These are phyloP conservation scores for Mus minutoides DNA, from an alignment of 2,797 vertebrate genomes.

Conservation along the genomic window DNA sequence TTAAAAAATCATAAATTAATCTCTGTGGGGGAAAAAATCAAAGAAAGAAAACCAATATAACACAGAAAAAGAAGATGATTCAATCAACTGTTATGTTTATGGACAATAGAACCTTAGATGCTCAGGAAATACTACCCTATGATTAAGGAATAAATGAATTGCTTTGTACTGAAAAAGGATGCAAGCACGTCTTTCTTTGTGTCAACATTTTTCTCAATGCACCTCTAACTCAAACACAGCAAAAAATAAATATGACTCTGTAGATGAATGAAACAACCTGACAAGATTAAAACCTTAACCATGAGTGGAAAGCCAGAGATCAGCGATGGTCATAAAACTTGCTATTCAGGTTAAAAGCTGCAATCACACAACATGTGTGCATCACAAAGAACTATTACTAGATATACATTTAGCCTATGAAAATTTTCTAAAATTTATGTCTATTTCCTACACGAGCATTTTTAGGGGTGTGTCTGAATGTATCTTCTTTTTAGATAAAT, in stretches of 20 bases:
- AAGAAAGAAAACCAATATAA: not conserved
- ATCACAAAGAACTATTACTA: conserved; percentile 37
- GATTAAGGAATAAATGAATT: conserved; percentile 26
- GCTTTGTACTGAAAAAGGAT: not conserved
- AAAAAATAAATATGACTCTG: conserved; percentile 51
- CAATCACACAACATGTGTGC: conserved; percentile 51
- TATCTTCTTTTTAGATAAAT: conserved; percentile 55
- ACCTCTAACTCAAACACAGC: conserved; percentile 3
- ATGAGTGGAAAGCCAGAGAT: conserved; percentile 64
- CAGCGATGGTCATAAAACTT: conserved; percentile 64
- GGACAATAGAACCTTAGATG: not conserved
- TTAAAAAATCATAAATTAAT: not conserved
- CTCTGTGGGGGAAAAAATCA: not conserved
- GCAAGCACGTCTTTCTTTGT: conserved; percentile 34
- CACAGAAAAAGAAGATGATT: not conserved
- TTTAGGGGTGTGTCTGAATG: not conserved
- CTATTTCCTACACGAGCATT: conserved; percentile 26
- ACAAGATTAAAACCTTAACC: conserved; percentile 67
- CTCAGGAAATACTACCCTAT: not conserved
- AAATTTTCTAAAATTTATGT: conserved; percentile 57
- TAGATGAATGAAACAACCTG: conserved; percentile 7
- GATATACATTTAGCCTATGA: conserved; percentile 17
- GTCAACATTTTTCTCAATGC: not conserved
- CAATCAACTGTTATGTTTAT: not conserved
- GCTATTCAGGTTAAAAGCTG: conserved; percentile 51